A percentile compares a stretch with the other conserved stretches of the same genome.
These are phyloP conservation scores for Dyspetes luteomarginatus DNA, from an alignment of 2,888 invertebrate species.

Conservation along the genomic window DNA sequence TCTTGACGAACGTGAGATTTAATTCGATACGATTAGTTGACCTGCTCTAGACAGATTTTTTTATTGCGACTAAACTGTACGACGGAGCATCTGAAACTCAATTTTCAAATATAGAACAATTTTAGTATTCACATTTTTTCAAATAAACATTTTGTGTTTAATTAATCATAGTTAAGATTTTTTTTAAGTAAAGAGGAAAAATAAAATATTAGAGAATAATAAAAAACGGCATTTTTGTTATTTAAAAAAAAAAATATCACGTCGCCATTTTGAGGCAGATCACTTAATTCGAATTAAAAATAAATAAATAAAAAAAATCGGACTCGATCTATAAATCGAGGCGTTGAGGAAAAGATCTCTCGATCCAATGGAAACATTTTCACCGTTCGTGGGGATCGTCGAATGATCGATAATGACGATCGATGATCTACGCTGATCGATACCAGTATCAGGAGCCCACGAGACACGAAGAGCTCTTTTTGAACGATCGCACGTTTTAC, in stretches of 20 bases:
- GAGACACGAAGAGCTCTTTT: constrained; percentile 74
- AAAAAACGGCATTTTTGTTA: not conserved
- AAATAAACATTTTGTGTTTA: no score
- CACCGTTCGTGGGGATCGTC: constrained; percentile 48
- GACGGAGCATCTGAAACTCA: no score
- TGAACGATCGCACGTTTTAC: constrained; percentile 25
- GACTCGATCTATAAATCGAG: constrained; percentile 3
- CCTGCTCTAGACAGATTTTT: not conserved
- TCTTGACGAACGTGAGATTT: not conserved
- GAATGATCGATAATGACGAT: constrained; percentile 80
- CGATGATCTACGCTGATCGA: constrained; percentile 82
- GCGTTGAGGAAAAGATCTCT: not conserved
- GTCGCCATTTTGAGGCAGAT: constrained; percentile 1
- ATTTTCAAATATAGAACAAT: not conserved
- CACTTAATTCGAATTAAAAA: not conserved
- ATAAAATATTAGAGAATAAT: not conserved
- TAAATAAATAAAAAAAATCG: no score
- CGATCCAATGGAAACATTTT: constrained; percentile 4
- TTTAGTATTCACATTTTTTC: not conserved
- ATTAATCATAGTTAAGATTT: no score
- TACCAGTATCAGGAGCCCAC: constrained; percentile 78
- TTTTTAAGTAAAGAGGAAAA: not conserved
- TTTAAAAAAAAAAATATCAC: not conserved
- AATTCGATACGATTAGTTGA: constrained; percentile 37
- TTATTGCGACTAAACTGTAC: not conserved